A percentile compares a stretch with the other conserved stretches of the same genome.
phyloP scores from a whole-genome alignment of 2,888 invertebrate genomes.

The Nephrotoma guestfalica region DNA sequence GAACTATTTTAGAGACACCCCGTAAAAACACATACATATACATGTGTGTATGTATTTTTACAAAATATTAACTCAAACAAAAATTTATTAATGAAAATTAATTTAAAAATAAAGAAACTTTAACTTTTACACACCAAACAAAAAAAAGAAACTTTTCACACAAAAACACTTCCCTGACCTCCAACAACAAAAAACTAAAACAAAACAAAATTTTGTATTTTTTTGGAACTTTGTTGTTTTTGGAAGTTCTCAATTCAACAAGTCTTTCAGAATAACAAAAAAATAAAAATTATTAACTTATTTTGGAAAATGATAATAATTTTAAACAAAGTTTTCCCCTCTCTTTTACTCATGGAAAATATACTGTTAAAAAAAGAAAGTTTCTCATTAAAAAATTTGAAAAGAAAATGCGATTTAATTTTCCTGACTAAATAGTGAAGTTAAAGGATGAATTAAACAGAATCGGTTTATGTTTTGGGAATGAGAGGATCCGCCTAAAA shows the following conservation, averaged over 20 bases:
- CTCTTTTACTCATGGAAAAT: background rate
- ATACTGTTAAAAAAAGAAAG: background rate
- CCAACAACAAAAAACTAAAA: background rate
- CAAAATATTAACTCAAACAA: constrained; percentile 14
- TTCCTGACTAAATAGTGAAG: background rate
- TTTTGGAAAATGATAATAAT: background rate
- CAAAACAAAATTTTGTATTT: background rate
- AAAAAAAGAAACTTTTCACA: background rate
- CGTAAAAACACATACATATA: background rate
- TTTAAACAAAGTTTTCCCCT: background rate
- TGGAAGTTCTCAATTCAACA: background rate
- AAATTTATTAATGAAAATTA: constrained; percentile 9
- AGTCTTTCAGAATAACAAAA: background rate
- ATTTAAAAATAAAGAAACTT: background rate
- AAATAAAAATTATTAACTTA: background rate
- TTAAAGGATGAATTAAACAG: background rate
- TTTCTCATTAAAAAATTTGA: background rate
- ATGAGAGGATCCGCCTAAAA: background rate
- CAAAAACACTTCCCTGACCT: background rate
- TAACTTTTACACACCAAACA: background rate
- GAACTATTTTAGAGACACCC: too few species aligned
- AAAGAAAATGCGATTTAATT: background rate
- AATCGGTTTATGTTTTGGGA: background rate
- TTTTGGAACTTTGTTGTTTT: background rate
- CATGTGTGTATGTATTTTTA: constrained; percentile 7